Conservation (phyloP, 2,113 vertebrate species). For the Empidonax alnorum region DNA sequence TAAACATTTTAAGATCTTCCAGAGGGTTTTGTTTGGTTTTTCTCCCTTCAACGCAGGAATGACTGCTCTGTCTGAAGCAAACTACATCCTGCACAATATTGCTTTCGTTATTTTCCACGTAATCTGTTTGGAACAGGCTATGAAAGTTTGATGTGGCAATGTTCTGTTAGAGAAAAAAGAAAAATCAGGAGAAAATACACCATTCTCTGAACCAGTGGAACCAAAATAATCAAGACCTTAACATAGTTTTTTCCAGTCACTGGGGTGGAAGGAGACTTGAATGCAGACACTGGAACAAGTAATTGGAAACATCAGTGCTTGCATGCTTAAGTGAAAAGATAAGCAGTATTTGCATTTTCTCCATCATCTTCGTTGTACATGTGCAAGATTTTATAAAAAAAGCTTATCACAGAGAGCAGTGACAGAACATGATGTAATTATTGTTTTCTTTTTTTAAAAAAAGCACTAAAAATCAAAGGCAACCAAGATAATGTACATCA, state of each 20-base stretch:
- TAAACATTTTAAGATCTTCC: slow-evolving; percentile 1
- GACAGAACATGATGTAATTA: slow-evolving; percentile 35
- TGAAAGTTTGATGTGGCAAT: background rate
- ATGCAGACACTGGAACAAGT: slow-evolving; percentile 42
- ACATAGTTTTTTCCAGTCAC: slow-evolving; percentile 57
- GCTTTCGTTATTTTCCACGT: background rate
- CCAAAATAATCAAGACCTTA: slow-evolving; percentile 37
- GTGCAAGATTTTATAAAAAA: slow-evolving; percentile 60
- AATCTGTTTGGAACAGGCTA: slow-evolving; percentile 40
- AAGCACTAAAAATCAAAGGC: slow-evolving; percentile 65
- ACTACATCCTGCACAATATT: slow-evolving; percentile 18
- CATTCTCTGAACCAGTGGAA: slow-evolving; percentile 21
- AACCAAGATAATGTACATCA: slow-evolving; percentile 30
- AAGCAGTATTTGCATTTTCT: slow-evolving; percentile 54
- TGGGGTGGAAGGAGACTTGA: slow-evolving; percentile 29
- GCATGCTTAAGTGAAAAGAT: slow-evolving; percentile 66
- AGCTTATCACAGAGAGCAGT: slow-evolving; percentile 40
- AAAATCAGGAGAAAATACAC: slow-evolving; percentile 21
- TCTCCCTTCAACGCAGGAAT: background rate
- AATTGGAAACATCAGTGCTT: slow-evolving; percentile 48
- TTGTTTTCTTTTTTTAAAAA: background rate
- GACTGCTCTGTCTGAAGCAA: slow-evolving; percentile 40
- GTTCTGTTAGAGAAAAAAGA: slow-evolving; percentile 30
- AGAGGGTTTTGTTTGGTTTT: background rate
- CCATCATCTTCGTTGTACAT: slow-evolving; percentile 44